phyloP scores from a whole-genome alignment of 2,888 invertebrate species.

The Ormyrus pomaceus region DNA sequence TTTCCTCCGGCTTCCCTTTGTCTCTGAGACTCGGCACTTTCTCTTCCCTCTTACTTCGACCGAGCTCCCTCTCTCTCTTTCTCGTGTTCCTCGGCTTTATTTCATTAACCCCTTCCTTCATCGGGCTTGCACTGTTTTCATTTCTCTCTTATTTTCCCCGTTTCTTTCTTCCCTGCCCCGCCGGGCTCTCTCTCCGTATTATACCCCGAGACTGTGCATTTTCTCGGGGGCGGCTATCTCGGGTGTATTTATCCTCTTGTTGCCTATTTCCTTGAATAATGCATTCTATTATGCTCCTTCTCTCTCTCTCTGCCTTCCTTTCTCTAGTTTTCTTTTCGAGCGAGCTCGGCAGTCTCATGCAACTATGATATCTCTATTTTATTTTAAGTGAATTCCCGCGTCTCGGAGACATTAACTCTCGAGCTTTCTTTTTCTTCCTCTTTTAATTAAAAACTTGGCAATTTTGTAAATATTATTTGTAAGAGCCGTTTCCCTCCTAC shows the following conservation, averaged over 20 bases:
- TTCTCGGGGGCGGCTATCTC: conserved; percentile 27
- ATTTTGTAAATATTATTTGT: no score
- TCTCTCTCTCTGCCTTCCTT: neutral
- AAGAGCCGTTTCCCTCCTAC: no score
- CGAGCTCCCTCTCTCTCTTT: neutral
- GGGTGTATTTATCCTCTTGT: conserved; percentile 58
- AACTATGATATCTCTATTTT: conserved; percentile 20
- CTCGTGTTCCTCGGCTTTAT: conserved; percentile 1
- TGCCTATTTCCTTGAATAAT: conserved; percentile 57
- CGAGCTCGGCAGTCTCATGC: neutral
- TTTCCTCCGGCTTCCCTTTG: conserved; percentile 16
- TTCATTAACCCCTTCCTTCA: conserved; percentile 48
- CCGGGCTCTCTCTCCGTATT: conserved; percentile 5
- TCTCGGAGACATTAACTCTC: conserved; percentile 11
- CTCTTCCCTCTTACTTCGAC: conserved; percentile 17
- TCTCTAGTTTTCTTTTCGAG: neutral
- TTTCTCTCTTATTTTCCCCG: conserved; percentile 26
- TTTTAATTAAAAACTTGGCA: no score
- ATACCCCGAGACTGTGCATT: conserved; percentile 34
- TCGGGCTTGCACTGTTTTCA: conserved; percentile 22
- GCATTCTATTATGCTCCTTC: conserved; percentile 48
- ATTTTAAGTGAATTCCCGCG: neutral
- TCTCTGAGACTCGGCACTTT: conserved; percentile 29
- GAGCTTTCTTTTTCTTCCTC: neutral
- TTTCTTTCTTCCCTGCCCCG: neutral